Conservation (phyloP, 2,113 vertebrate genomes). For the Passer domesticus region DNA sequence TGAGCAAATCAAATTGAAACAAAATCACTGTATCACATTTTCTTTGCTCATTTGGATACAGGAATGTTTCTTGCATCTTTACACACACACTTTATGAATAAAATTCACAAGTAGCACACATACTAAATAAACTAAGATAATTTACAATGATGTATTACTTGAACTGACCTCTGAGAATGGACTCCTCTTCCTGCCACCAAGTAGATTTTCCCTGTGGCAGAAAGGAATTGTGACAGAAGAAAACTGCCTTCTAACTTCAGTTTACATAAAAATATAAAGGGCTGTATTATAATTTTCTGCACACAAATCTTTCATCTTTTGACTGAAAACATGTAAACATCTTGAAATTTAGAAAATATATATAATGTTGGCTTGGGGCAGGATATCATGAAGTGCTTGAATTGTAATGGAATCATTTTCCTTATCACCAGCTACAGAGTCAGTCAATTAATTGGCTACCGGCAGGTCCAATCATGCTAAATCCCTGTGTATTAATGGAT, state of each 20-base stretch:
- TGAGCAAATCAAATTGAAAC: neutral
- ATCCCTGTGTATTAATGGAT: conserved; percentile 17
- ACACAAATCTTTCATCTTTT: neutral
- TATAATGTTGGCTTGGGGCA: neutral
- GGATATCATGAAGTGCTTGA: neutral
- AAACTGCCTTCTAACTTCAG: neutral
- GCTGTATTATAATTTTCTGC: neutral
- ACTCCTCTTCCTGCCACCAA: neutral
- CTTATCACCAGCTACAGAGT: conserved; percentile 28
- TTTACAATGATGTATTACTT: neutral
- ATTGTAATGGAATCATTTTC: conserved; percentile 16
- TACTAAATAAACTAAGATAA: neutral
- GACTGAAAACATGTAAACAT: neutral
- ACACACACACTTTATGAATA: neutral
- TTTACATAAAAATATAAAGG: neutral
- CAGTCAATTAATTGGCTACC: conserved; percentile 1
- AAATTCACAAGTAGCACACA: neutral
- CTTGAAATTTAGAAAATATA: neutral
- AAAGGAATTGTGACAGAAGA: neutral
- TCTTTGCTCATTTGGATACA: neutral
- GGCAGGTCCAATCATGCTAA: neutral
- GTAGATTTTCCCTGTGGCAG: neutral
- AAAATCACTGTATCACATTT: neutral
- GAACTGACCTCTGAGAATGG: neutral
- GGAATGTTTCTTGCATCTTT: neutral